These are phyloP conservation scores for Corynorhinus townsendii DNA, from an alignment of 2,113 vertebrate species.

Conservation along the genomic window DNA sequence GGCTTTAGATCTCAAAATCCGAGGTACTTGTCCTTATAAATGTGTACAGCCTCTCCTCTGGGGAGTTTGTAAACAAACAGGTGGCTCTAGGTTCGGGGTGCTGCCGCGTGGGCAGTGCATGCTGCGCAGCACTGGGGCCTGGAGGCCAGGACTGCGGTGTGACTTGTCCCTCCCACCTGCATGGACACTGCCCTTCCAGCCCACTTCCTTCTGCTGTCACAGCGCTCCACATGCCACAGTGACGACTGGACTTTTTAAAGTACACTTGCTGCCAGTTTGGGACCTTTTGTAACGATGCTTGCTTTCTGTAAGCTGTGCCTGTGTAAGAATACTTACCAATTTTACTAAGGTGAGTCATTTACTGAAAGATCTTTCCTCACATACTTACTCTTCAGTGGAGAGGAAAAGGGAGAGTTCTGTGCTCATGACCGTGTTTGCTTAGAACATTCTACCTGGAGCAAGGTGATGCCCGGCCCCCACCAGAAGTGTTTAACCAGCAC, in stretches of 20 bases:
- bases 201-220: neutral
- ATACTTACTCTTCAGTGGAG: neutral
- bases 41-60: neutral
- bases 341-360: neutral
- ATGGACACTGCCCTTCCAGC: neutral
- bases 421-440: neutral
- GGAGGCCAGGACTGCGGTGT: neutral
- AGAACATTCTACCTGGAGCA: neutral
- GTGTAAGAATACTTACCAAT: neutral
- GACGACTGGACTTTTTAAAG: neutral
- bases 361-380: neutral
- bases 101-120: neutral
- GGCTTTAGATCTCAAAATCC: neutral
- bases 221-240: neutral
- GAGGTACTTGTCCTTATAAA: neutral
- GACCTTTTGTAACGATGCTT: neutral
- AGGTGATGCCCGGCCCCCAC: neutral
- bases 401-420: neutral
- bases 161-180: neutral
- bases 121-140: neutral
- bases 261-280: neutral
- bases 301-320: neutral
- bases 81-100: accelerated
- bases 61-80: too few species aligned
- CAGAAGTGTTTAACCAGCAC: neutral